phyloP scores from a whole-genome alignment of 1,140 invertebrate genomes.

The Anastatus disparis region DNA sequence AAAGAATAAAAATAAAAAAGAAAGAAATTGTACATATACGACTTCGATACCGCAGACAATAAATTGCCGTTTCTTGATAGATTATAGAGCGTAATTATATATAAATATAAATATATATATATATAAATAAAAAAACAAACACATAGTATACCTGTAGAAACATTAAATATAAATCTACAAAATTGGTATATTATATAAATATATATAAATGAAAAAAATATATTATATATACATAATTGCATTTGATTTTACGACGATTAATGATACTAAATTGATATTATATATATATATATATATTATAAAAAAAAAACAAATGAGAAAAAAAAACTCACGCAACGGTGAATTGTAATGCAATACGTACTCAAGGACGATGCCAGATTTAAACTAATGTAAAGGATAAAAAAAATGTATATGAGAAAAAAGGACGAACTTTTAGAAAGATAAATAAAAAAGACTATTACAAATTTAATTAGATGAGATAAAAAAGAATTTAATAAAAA shows the following conservation, averaged over 20 bases:
- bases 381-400: constrained; percentile 29
- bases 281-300: constrained; percentile 34
- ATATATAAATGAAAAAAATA: constrained; percentile 35
- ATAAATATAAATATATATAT: constrained; percentile 38
- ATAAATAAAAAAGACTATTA: constrained; percentile 28
- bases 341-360: constrained; percentile 59
- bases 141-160: constrained; percentile 50
- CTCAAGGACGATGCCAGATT: constrained; percentile 46
- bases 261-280: constrained; percentile 25
- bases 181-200: constrained; percentile 44
- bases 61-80: constrained; percentile 63
- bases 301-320: constrained; percentile 46
- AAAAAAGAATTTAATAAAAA: not conserved
- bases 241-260: constrained; percentile 24
- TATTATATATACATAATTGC: constrained; percentile 27
- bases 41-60: constrained; percentile 64
- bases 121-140: constrained; percentile 36
- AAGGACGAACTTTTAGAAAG: constrained; percentile 29
- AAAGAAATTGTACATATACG: constrained; percentile 41
- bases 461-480: constrained; percentile 8
- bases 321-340: constrained; percentile 48
- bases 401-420: constrained; percentile 38
- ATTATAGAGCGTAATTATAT: constrained; percentile 50
- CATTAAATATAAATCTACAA: constrained; percentile 46
- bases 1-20: too few species aligned